Evolutionary conservation across 2,888 invertebrate species (phyloP), one percentile per base, ranked within the genome.

Genomic region (Nomada fucata): DNA sequence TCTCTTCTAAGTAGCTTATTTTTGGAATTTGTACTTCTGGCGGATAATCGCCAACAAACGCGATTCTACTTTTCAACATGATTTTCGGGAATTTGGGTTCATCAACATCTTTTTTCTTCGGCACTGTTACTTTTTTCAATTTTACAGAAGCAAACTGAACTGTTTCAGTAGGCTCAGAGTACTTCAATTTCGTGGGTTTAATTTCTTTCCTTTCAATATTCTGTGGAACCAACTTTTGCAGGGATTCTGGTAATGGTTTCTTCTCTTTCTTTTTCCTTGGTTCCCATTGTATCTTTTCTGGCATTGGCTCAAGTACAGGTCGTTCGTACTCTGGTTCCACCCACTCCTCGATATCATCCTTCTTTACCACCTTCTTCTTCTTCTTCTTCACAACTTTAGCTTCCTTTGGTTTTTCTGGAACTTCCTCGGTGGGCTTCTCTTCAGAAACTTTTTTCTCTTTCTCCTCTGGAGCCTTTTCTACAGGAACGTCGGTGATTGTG

Each of bases 51-150:
- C 94, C 94, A 2, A 94, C 92, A 87, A 95, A 95, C 59, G 94
- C 95, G n/a, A 97, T 96, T 85, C 96, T 95, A 91, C 97, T 97
- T 90, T 96, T 96, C 0, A 97, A 93, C 90, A 96, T 95, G 70
- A 96, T 94, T 92, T 96, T 96, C 0, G 96, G 97, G 74, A 97
- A 93, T 72, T 93, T 91, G 3, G 94, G 90, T 11, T 92, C 84
- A 52, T 93, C 89, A 10, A 91, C 79, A 83, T 94, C 94, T 88
- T 94, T 94, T 86, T 95, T 95, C 13, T 95, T 94, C 83, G 95
- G 94, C 13, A 94, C 92, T 26, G 94, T 89, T 2, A 95, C 94
- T 90, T 96, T 96, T 90, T 95, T 96, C 5, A 97, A 93, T 94
- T 97, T 97, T 2, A 97, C 94, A 92, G 96, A 95, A 75, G 95